Conservation (phyloP, 2,113 vertebrate genomes). For the Psephotus haematonotus region DNA sequence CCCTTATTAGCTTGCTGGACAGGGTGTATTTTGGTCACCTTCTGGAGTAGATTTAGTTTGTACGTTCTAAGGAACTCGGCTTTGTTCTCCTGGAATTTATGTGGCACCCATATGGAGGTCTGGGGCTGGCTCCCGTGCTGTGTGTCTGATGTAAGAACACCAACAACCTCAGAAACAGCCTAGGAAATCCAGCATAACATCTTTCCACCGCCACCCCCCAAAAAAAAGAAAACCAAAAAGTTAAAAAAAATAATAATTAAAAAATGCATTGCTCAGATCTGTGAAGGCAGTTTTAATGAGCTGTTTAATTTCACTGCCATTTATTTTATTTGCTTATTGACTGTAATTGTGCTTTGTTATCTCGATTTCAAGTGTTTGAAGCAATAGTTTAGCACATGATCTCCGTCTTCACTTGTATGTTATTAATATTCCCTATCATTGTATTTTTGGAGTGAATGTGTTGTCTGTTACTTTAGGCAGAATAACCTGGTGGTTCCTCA, state of each 20-base stretch:
- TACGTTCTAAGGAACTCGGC: neutral
- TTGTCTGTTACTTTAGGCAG: neutral
- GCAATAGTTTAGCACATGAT: neutral
- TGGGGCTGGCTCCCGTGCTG: neutral
- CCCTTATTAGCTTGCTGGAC: neutral
- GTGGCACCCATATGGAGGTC: neutral
- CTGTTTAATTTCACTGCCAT: neutral
- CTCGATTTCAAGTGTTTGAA: neutral
- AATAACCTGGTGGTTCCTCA: neutral
- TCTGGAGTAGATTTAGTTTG: neutral
- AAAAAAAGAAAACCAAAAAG: neutral
- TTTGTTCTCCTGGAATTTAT: neutral
- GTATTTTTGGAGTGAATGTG: neutral
- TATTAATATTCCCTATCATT: neutral
- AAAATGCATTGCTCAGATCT: neutral
- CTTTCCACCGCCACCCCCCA: accelerated
- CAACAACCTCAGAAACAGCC: neutral
- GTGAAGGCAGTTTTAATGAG: neutral
- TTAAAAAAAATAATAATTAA: no score
- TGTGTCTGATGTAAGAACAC: neutral
- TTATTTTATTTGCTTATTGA: neutral
- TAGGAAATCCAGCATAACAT: neutral
- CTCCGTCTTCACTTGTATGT: neutral
- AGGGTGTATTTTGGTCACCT: neutral
- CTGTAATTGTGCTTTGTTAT: neutral